Conservation (phyloP, 1,140 invertebrate genomes). For the Sweltsa coloradensis region DNA sequence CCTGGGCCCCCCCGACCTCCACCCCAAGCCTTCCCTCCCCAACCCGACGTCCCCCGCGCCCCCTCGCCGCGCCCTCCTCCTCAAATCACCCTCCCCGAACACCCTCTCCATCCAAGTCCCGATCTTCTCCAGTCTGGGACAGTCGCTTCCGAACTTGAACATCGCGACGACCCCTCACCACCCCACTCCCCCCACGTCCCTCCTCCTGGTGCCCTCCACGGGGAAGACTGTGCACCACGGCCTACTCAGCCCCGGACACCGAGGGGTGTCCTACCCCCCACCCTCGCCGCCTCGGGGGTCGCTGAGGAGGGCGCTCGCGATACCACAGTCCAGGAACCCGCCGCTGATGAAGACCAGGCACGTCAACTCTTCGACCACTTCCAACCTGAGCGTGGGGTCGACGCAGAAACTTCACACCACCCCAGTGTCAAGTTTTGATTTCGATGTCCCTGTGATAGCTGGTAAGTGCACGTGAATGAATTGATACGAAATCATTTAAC, state of each 20-base stretch:
- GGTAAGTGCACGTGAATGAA: slow-evolving; percentile 20
- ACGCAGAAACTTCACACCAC: background rate
- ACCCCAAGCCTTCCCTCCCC: slow-evolving; percentile 34
- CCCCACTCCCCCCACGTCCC: slow-evolving; percentile 31
- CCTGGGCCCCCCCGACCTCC: slow-evolving; percentile 21
- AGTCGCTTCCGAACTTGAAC: slow-evolving; percentile 59
- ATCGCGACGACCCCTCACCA: slow-evolving; percentile 36
- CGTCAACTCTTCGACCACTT: background rate
- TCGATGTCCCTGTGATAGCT: slow-evolving; percentile 31
- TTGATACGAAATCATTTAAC: too few relatives aligned
- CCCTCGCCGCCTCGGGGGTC: slow-evolving; percentile 58
- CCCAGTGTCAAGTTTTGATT: slow-evolving; percentile 27
- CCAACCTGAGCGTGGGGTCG: background rate
- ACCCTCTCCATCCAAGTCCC: slow-evolving; percentile 62
- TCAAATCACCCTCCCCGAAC: slow-evolving; percentile 42
- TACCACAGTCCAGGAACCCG: slow-evolving; percentile 58
- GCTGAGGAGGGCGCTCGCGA: slow-evolving; percentile 49
- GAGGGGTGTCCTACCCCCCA: slow-evolving; percentile 63
- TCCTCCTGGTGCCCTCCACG: slow-evolving; percentile 32
- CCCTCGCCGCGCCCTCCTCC: slow-evolving; percentile 18
- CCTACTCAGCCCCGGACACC: slow-evolving; percentile 33
- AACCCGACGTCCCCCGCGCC: slow-evolving; percentile 47
- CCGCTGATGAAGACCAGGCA: slow-evolving; percentile 49
- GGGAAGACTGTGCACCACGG: slow-evolving; percentile 34
- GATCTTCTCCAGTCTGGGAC: slow-evolving; percentile 44